Percentiles rank a stretch among this genome's conserved stretches.
phyloP scores from a whole-genome alignment of 2,797 vertebrate genomes.

The Pseudochirops cupreus region DNA sequence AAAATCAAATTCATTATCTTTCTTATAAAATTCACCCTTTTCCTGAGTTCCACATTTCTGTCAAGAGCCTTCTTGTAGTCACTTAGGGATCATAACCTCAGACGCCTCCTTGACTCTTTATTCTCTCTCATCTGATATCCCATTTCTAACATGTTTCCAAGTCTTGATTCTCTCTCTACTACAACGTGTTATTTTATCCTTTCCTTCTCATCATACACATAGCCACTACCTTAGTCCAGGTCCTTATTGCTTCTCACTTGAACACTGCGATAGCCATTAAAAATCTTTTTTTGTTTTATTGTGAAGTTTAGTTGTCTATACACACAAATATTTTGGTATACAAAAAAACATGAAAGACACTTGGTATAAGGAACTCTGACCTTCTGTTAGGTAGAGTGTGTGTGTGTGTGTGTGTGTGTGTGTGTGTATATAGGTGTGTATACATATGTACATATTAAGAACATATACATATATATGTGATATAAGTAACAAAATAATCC shows the following conservation, averaged over 20 bases:
- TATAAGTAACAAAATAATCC: not conserved
- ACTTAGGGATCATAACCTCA: not conserved
- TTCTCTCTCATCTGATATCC: not conserved
- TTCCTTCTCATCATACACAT: not conserved
- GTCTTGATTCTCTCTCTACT: not conserved
- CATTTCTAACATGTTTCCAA: not conserved
- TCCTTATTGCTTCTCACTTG: not conserved
- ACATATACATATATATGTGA: not conserved
- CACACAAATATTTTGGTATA: not conserved
- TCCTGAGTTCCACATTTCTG: not conserved
- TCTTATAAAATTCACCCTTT: not conserved
- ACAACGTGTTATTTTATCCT: not conserved
- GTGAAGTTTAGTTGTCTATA: not conserved
- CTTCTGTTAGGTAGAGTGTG: not conserved
- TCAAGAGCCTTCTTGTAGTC: not conserved
- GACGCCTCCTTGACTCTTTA: not conserved
- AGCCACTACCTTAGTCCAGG: not conserved
- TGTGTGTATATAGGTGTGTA: too few relatives aligned
- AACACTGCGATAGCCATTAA: not conserved
- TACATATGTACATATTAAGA: not conserved
- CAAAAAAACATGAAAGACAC: not conserved
- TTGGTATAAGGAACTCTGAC: not conserved
- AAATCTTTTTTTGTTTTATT: not conserved
- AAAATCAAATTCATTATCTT: not conserved
- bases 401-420: rapidly evolving